A percentile compares a stretch with the other conserved stretches of the same genome.
phyloP scores from a whole-genome alignment of 2,888 invertebrate genomes.

The Drosophila niveifrons region DNA sequence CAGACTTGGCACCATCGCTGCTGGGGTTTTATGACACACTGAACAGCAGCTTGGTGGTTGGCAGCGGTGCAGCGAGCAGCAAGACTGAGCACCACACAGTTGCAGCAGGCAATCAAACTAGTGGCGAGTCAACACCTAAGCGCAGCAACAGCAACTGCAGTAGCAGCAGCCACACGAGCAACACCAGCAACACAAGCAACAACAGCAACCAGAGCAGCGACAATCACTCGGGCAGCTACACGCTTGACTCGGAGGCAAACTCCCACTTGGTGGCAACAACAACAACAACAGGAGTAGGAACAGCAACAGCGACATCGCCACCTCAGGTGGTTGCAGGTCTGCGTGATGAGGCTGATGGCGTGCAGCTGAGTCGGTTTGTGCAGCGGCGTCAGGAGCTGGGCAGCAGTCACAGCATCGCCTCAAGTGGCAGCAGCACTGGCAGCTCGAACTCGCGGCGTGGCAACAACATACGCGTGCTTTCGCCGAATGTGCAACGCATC shows the following conservation, averaged over 20 bases:
- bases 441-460: slow-evolving; percentile 63
- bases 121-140: slow-evolving; percentile 70
- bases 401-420: slow-evolving; percentile 66
- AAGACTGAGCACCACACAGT: slow-evolving; percentile 37
- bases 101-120: slow-evolving; percentile 49
- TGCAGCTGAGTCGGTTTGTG: slow-evolving; percentile 64
- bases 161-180: slow-evolving; percentile 55
- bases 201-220: slow-evolving; percentile 60
- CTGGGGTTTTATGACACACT: slow-evolving; percentile 95
- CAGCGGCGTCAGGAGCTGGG: slow-evolving; percentile 60
- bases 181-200: slow-evolving; percentile 45
- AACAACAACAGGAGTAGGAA: neutral
- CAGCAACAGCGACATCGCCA: slow-evolving; percentile 6
- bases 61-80: slow-evolving; percentile 16
- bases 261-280: slow-evolving; percentile 24
- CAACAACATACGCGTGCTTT: slow-evolving; percentile 83
- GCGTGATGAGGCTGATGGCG: slow-evolving; percentile 71
- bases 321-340: slow-evolving; percentile 57
- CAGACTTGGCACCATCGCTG: slow-evolving; percentile 94
- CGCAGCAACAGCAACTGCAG: slow-evolving; percentile 65
- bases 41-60: slow-evolving; percentile 84
- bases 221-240: slow-evolving; percentile 61
- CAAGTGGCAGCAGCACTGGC: slow-evolving; percentile 45
- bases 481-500: slow-evolving; percentile 87
- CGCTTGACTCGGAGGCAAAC: slow-evolving; percentile 37